phyloP scores from a whole-genome alignment of 2,113 vertebrate genomes.

The Macaca fascicularis region T2T-MFA8v1.1 NC_088378.1:59902501-59903000 shows the following conservation, averaged over 20 bases:
- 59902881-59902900: not conserved
- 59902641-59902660: not conserved
- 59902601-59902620: not conserved
- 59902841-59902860: not conserved
- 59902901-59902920: not conserved
- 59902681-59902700: not conserved
- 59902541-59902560: not conserved
- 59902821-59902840: not conserved
- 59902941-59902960: not conserved
- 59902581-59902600: not conserved
- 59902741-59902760: not conserved
- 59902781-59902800: not conserved
- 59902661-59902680: not conserved
- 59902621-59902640: not conserved
- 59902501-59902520: not conserved
- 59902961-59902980: not conserved
- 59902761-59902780: not conserved
- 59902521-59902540: not conserved
- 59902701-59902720: not conserved
- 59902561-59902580: not conserved
- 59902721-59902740: not conserved
- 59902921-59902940: not conserved
- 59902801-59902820: not conserved
- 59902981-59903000: not conserved
- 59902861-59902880: slow-evolving; percentile 29